Evolutionary conservation across 2,797 vertebrate genomes (phyloP).

Genomic region (Notolepis coatsorum): DNA sequence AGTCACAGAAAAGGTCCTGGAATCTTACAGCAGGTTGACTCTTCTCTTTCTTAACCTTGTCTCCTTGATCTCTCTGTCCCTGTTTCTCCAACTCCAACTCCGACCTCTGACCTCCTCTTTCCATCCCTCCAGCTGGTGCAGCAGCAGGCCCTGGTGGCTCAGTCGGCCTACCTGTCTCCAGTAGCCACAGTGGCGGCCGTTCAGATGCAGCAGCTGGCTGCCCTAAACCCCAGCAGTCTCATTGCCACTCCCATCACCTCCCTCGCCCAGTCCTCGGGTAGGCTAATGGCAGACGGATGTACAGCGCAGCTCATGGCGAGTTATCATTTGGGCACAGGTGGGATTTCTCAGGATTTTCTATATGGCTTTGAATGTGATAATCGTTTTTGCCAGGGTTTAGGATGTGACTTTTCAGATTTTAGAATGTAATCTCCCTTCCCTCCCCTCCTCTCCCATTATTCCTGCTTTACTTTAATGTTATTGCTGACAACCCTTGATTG

Average conservation of each 20-base stretch:
- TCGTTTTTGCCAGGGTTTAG: too few relatives aligned
- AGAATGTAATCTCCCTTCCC: too few relatives aligned
- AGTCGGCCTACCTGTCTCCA: slow-evolving; percentile 95
- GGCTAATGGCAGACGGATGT: slow-evolving; percentile 59
- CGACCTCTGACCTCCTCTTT: background rate
- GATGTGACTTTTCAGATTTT: too few relatives aligned
- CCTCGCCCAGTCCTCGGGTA: slow-evolving; percentile 84
- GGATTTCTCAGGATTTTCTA: too few relatives aligned
- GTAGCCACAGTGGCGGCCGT: slow-evolving; percentile 94
- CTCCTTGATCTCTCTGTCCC: background rate
- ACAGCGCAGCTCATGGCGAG: slow-evolving; percentile 32
- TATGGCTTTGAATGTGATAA: too few relatives aligned
- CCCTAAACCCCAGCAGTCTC: slow-evolving; percentile 92
- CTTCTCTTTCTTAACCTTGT: too few relatives aligned
- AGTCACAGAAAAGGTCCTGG: too few relatives aligned
- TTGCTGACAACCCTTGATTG: too few relatives aligned
- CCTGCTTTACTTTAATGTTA: too few relatives aligned
- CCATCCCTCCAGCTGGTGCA: slow-evolving; percentile 87
- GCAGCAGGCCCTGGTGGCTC: slow-evolving; percentile 95
- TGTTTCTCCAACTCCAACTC: background rate
- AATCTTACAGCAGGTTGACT: too few relatives aligned
- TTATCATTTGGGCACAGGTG: too few relatives aligned
- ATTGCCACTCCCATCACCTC: slow-evolving; percentile 91
- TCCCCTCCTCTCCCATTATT: too few relatives aligned
- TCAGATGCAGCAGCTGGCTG: slow-evolving; percentile 95